These are phyloP conservation scores for Dascyllus trimaculatus DNA, from an alignment of 2,113 vertebrate species.

Conservation along the genomic window DNA sequence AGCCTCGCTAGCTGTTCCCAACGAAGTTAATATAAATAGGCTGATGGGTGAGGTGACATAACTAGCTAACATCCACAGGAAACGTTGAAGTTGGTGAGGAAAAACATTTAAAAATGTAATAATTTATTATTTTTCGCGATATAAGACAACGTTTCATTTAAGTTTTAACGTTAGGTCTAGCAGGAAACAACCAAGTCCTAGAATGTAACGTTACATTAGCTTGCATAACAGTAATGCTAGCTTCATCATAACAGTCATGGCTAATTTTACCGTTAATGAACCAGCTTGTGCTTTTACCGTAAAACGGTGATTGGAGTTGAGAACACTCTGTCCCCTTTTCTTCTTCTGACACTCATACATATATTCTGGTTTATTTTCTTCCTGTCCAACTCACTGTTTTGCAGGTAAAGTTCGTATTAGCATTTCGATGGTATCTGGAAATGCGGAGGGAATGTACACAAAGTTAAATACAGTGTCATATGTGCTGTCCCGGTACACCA, in stretches of 20 bases:
- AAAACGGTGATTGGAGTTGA: neutral
- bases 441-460: constrained; percentile 14
- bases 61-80: constrained; percentile 27
- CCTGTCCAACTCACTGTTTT: neutral
- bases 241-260: constrained; percentile 9
- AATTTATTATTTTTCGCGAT: neutral
- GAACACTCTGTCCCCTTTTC: neutral
- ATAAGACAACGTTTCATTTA: neutral
- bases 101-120: neutral
- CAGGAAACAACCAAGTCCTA: neutral
- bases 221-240: neutral
- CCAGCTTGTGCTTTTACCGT: neutral
- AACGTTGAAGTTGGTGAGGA: neutral
- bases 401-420: too few species aligned
- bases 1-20: constrained; percentile 27
- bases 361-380: neutral
- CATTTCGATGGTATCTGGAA: neutral
- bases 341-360: neutral
- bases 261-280: neutral
- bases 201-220: neutral
- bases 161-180: neutral
- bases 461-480: neutral
- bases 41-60: constrained; percentile 36
- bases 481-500: constrained; percentile 17
- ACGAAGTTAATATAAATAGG: constrained; percentile 31